Base-by-base conservation (phyloP, 2,888 invertebrate genomes). In the Erpobdella octoculata region DNA sequence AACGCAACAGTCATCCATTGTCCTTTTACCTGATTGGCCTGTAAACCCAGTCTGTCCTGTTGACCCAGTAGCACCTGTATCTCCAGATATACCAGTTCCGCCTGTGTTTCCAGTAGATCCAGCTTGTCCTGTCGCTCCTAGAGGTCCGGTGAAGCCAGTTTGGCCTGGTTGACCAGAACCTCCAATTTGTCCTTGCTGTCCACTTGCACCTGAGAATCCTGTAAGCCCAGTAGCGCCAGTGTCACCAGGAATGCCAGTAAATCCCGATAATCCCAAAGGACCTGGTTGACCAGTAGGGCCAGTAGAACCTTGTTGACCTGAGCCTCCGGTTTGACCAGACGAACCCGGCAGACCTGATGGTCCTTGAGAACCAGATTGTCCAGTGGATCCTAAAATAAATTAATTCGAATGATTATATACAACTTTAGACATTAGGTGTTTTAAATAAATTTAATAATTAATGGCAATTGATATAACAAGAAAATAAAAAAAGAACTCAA, bases 91-190 rank as follows among this genome's bases (percentile, higher is more conserved):
- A 36, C 73, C 73, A 58, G 69, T 21, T 33, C 25, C 36, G 21
- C 69, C 69, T 41, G 31, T 41, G 41, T 25, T 37, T 70, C 74
- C 70, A 33, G 65, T 21, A 53, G 62, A 1, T 25, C 73, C 72
- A 33, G 66, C 31, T 25, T 71, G 72, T 64, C 70, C 78, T 75
- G 1, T 86, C 83, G 69, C 66, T 66, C 75, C 75, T 38, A 28
- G 21, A 62, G 62, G 25, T n/a, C 62, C 62, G 8, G 53, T 58
- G 25, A 21, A 37, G 58, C 74, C 73, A 64, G 58, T 18, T 5
- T 21, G 33, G 4, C 73, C 73, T 58, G 36, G 15, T 6, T 46
- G 31, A 21, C 73, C 62, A n/a, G 58, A 18, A 25, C 18, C 3
- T 53, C 58, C 36, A 65, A 25, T 6, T 6, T 33, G 5, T 6